Base-by-base conservation (phyloP, 2,888 invertebrate genomes). In the Melitaea athalia region DNA sequence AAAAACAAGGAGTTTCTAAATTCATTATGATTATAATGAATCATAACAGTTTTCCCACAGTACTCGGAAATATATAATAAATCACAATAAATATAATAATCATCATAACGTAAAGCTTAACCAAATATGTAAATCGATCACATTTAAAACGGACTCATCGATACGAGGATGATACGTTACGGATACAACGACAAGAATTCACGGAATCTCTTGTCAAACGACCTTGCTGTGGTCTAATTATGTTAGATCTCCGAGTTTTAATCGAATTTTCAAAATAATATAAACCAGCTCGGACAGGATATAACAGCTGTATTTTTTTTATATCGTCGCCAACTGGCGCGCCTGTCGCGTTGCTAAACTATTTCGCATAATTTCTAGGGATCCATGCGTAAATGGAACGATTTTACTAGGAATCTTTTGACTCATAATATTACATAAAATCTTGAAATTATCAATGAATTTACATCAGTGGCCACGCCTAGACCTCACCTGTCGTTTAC, bases 221-320 rank as follows among this genome's bases (percentile, higher is more conserved):
- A 72, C 78, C 78, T 78, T 77, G 76, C 70, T 67, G 67, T 71
- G 70, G 68, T 72, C 69, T 74, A 67, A 71, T 76, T 76, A 75
- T 72, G 72, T 77, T 75, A 79, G 71, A 77, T 76, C 76, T 76
- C 72, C 71, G 74, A 74, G 73, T 77, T 76, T 75, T 72, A 73
- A 75, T 78, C 67, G 71, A 62, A 64, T 60, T 47, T 70, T 66
- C 50, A 59, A 67, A 69, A 70, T 59, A 70, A 72, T 67, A 47
- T 53, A 63, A 71, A 71, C 69, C 69, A 61, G 70, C 53, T 63
- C 45, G 63, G 65, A 59, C 69, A 60, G 63, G 69, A 67, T 62
- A 53, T 65, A 59, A 55, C 64, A 55, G 47, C 59, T 69, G 69
- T 53, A 55, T 64, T 67, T 33, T 69, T 68, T 64, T 67, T 59